Conservation (phyloP, 1,140 invertebrate species). For the Theocolax elegans region DNA sequence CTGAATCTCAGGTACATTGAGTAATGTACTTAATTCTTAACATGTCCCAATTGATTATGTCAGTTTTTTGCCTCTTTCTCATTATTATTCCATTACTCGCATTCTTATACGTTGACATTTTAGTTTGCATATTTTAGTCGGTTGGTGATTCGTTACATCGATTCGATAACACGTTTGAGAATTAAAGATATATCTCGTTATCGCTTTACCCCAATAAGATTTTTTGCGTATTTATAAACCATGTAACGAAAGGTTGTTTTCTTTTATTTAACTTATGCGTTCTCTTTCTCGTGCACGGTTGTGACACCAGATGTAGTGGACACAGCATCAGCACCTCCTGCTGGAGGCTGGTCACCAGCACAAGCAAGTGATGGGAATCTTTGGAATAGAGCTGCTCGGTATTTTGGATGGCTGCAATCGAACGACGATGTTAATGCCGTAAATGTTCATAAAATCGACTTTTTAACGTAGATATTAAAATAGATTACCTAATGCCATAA, state of each 20-base stretch:
- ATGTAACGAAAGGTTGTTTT: too few relatives aligned
- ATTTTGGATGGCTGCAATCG: slow-evolving; percentile 80
- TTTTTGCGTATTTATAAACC: too few relatives aligned
- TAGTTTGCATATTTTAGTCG: too few relatives aligned
- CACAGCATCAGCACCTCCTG: slow-evolving; percentile 43
- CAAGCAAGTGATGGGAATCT: slow-evolving; percentile 77
- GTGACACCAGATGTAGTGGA: slow-evolving; percentile 58
- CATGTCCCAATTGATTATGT: too few relatives aligned
- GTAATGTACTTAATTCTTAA: not conserved
- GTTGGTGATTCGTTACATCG: too few relatives aligned
- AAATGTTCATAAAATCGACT: not conserved
- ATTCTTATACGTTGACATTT: too few relatives aligned
- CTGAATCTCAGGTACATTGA: not conserved
- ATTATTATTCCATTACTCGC: too few relatives aligned
- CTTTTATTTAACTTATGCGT: too few relatives aligned
- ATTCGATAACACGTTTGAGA: too few relatives aligned
- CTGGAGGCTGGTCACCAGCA: slow-evolving; percentile 43
- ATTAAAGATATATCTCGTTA: too few relatives aligned
- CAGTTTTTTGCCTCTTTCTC: too few relatives aligned
- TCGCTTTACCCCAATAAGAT: too few relatives aligned
- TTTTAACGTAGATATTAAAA: not conserved
- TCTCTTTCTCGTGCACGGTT: slow-evolving; percentile 35
- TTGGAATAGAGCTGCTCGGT: slow-evolving; percentile 75
- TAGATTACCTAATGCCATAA: slow-evolving; percentile 78
- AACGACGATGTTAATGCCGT: slow-evolving; percentile 71